A percentile compares a stretch with the other conserved stretches of the same genome.
Evolutionary conservation across 2,113 vertebrate genomes (phyloP).

Genomic region (Aspidoscelis tigris): DNA sequence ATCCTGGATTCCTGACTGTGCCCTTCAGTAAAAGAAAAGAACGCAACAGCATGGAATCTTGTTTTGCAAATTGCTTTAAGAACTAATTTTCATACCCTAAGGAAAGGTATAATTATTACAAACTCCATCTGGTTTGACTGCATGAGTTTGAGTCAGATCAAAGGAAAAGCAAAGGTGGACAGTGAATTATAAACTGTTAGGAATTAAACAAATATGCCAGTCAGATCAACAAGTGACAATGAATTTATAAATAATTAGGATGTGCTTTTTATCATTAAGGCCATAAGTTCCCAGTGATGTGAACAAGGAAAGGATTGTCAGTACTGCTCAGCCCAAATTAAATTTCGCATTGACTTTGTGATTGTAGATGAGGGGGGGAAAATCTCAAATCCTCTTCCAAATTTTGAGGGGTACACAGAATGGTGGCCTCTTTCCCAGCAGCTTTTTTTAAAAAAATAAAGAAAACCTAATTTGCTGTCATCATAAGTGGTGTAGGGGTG

Average conservation of each 20-base stretch:
- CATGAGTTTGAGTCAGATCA: slow-evolving; percentile 1
- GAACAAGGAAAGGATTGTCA: neutral
- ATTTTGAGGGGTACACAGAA: neutral
- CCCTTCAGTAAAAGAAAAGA: neutral
- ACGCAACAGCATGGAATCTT: slow-evolving; percentile 1
- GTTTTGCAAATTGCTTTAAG: slow-evolving; percentile 1
- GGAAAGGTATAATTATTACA: neutral
- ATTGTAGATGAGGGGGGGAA: neutral
- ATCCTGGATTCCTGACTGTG: neutral
- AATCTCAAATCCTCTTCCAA: neutral
- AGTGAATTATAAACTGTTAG: neutral
- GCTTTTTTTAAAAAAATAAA: neutral
- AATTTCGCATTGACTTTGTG: neutral
- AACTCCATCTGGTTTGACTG: slow-evolving; percentile 9
- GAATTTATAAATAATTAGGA: neutral
- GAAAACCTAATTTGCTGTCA: neutral
- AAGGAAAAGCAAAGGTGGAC: neutral
- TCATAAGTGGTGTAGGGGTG: neutral
- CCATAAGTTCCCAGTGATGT: neutral
- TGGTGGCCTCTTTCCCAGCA: neutral
- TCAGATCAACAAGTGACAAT: neutral
- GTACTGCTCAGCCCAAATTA: neutral
- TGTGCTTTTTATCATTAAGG: neutral
- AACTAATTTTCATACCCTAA: slow-evolving; percentile 2
- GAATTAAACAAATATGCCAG: neutral